Evolutionary conservation across 30 jellyfish, hydroid and myxozoan species (phyloP).

Genomic region (Cassiopea andromeda): DNA sequence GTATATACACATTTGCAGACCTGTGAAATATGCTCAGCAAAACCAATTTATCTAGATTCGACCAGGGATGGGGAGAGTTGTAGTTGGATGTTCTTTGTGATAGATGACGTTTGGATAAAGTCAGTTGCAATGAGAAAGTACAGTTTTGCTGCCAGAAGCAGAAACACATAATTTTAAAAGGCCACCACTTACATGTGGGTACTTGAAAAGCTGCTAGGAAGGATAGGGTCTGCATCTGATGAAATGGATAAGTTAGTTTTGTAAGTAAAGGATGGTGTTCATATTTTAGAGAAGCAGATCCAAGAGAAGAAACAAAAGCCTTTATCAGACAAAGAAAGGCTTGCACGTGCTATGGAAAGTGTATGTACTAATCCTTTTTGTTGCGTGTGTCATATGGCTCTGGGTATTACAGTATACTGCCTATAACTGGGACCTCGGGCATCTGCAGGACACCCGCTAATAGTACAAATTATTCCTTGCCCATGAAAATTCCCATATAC

Average conservation of each 20-base stretch:
- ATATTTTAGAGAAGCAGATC: slow-evolving; percentile 43
- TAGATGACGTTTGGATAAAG: background rate
- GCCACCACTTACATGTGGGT: background rate
- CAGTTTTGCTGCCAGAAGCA: too few species aligned
- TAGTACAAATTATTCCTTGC: too few species aligned
- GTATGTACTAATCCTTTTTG: slow-evolving; percentile 10
- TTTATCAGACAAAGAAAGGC: slow-evolving; percentile 56
- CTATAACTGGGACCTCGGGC: too few species aligned
- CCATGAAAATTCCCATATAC: too few species aligned
- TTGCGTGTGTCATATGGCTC: too few species aligned
- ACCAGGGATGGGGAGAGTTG: background rate
- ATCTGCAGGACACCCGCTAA: too few species aligned
- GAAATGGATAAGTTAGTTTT: background rate
- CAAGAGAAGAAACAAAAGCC: slow-evolving; percentile 53
- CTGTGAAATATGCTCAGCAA: background rate
- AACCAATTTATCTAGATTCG: too few species aligned
- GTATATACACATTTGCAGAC: background rate
- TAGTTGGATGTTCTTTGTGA: background rate
- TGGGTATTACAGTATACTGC: too few species aligned
- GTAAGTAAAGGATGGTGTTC: background rate
- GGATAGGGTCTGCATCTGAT: too few species aligned
- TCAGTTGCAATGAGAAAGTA: too few species aligned
- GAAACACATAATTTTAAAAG: background rate
- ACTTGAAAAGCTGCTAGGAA: too few species aligned
- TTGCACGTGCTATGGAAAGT: slow-evolving; percentile 60